Conservation (phyloP, 2,888 invertebrate species). For the Plagodis dolabraria region DNA sequence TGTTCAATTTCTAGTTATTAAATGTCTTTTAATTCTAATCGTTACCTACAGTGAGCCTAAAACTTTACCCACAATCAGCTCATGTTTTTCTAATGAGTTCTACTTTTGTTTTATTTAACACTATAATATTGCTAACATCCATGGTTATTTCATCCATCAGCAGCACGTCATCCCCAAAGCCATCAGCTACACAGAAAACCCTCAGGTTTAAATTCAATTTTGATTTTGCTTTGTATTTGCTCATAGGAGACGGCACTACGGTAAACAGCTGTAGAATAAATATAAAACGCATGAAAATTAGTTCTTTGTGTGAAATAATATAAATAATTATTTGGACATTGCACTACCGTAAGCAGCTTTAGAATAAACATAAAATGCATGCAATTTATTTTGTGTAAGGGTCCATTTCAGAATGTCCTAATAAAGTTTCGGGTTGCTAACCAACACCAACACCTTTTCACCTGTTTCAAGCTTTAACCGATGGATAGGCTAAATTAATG, state of each 20-base stretch:
- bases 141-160: conserved; percentile 75
- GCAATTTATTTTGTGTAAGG: too few relatives aligned
- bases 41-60: background rate
- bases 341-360: too few relatives aligned
- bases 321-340: too few relatives aligned
- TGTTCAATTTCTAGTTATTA: conserved; percentile 15
- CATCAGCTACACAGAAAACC: conserved; percentile 84
- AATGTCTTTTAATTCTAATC: conserved; percentile 8
- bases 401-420: too few relatives aligned
- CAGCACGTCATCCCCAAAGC: conserved; percentile 83
- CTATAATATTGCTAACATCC: conserved; percentile 52
- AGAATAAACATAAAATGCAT: too few relatives aligned
- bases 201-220: conserved; percentile 76
- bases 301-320: too few relatives aligned
- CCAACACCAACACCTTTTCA: too few relatives aligned
- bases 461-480: too few relatives aligned
- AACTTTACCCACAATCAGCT: conserved; percentile 1
- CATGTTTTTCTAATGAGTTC: conserved; percentile 7
- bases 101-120: conserved; percentile 16
- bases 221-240: conserved; percentile 34
- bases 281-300: conserved; percentile 25
- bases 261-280: conserved; percentile 14
- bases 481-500: too few relatives aligned
- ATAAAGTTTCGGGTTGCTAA: too few relatives aligned
- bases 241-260: conserved; percentile 11